A percentile compares a stretch with the other conserved stretches of the same genome.
These are phyloP conservation scores for Varanus komodoensis DNA, from an alignment of 2,113 vertebrate species.

Conservation along the genomic window DNA sequence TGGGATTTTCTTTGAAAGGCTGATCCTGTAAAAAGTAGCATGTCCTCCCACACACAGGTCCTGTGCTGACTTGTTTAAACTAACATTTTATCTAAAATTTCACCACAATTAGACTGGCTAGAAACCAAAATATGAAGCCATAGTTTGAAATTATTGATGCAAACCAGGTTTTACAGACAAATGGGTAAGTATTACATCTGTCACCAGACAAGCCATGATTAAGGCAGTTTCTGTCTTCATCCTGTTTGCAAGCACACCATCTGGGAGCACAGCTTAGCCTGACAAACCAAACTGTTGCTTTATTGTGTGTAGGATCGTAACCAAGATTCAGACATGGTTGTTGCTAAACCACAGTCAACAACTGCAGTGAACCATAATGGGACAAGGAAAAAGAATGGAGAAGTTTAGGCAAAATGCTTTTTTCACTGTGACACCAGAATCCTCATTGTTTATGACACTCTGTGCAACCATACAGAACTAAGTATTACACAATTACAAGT, in stretches of 20 bases:
- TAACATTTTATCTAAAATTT: neutral
- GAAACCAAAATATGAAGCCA: neutral
- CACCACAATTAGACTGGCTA: neutral
- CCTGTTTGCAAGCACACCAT: neutral
- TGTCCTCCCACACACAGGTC: slow-evolving; percentile 30
- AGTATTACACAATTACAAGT: slow-evolving; percentile 67
- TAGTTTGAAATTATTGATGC: neutral
- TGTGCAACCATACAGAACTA: slow-evolving; percentile 63
- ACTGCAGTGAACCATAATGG: neutral
- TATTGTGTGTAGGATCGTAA: neutral
- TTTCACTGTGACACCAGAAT: slow-evolving; percentile 10
- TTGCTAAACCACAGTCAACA: neutral
- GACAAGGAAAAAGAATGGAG: neutral
- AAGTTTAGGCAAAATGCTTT: neutral
- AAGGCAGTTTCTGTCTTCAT: neutral
- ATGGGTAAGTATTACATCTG: neutral
- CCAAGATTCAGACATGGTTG: neutral
- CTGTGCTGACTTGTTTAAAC: neutral
- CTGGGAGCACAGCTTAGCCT: neutral
- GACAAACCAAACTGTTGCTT: neutral
- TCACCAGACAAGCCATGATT: neutral
- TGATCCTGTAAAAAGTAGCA: slow-evolving; percentile 26
- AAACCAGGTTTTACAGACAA: neutral
- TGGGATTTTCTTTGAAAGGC: slow-evolving; percentile 30
- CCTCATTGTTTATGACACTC: slow-evolving; percentile 52